phyloP scores from a whole-genome alignment of 2,113 vertebrate genomes.

The Nesospiza acunhae region DNA sequence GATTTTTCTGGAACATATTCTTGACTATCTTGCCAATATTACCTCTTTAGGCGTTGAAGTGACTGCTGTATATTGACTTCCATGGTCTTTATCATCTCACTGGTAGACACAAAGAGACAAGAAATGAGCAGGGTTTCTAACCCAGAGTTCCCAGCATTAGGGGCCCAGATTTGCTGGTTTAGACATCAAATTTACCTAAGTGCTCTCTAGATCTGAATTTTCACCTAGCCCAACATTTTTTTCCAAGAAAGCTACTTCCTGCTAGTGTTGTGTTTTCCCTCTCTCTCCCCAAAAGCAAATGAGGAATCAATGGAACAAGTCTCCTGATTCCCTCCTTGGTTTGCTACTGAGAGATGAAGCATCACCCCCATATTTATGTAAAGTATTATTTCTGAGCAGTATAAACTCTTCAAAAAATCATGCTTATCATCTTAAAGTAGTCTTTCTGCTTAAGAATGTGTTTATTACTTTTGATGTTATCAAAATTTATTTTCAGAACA shows the following conservation, averaged over 20 bases:
- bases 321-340: neutral
- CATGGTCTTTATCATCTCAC: neutral
- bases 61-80: neutral
- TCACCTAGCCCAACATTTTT: neutral
- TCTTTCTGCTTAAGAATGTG: neutral
- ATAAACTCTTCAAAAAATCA: neutral
- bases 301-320: neutral
- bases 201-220: neutral
- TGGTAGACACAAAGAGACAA: neutral
- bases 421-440: fast-evolving
- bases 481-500: neutral
- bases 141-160: neutral
- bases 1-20: neutral
- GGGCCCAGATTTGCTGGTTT: neutral
- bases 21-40: neutral
- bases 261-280: neutral
- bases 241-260: neutral
- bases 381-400: neutral
- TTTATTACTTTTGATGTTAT: neutral
- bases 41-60: neutral
- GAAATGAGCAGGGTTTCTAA: neutral
- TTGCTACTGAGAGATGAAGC: neutral
- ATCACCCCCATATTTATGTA: neutral
- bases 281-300: neutral
- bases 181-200: neutral